These are phyloP conservation scores for Melanotaenia maccullochi DNA, from an alignment of 2,797 vertebrate species.

Conservation along the genomic window DNA sequence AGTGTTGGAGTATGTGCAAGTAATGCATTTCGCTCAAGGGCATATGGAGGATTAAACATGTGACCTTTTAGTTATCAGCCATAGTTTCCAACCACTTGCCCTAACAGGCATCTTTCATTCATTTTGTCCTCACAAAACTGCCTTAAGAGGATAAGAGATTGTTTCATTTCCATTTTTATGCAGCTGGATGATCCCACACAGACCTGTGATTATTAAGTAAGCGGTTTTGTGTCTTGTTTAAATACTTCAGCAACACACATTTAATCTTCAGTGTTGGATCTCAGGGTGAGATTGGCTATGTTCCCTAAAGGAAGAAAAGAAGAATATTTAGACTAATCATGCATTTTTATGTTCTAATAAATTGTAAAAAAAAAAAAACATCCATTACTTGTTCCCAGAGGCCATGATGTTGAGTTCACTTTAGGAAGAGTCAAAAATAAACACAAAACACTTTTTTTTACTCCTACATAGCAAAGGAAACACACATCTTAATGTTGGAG, in stretches of 20 bases:
- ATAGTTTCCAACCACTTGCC: conserved; percentile 19
- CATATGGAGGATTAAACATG: conserved; percentile 24
- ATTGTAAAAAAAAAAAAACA: not conserved
- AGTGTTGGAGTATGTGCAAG: not conserved
- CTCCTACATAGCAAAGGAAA: not conserved
- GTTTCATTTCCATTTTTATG: conserved; percentile 53
- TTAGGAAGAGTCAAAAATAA: not conserved
- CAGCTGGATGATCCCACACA: conserved; percentile 24
- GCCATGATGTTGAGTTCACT: not conserved
- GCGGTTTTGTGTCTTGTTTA: conserved; percentile 10
- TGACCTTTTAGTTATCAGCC: conserved; percentile 47
- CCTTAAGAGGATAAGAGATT: conserved; percentile 43
- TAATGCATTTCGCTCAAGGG: conserved; percentile 41
- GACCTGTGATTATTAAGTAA: conserved; percentile 20
- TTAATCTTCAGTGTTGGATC: conserved; percentile 1
- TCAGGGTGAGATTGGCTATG: not conserved
- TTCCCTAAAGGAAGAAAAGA: not conserved
- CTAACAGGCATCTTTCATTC: conserved; percentile 38
- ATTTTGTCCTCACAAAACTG: conserved; percentile 36
- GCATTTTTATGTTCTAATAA: conserved; percentile 6
- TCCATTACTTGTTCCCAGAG: not conserved
- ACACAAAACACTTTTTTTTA: not conserved
- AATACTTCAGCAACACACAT: not conserved
- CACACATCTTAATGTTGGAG: not conserved
- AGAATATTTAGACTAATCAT: not conserved